phyloP scores from a whole-genome alignment of 2,113 vertebrate genomes.

The Rhinogobius similis region DNA sequence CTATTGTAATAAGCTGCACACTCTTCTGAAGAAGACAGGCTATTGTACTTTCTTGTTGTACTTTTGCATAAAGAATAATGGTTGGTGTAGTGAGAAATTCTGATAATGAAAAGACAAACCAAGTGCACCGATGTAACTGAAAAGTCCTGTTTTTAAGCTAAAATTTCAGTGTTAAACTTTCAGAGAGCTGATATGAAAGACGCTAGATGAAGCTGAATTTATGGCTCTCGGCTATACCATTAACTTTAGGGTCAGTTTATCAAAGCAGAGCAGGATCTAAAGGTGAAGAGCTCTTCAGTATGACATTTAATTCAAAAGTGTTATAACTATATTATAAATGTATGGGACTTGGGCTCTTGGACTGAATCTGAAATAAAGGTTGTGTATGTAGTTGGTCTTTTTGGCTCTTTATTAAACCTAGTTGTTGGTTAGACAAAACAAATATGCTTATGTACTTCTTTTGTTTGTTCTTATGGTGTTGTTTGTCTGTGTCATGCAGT shows the following conservation, averaged over 20 bases:
- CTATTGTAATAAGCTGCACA: slow-evolving; percentile 34
- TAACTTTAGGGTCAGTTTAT: slow-evolving; percentile 30
- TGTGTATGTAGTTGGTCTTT: not conserved
- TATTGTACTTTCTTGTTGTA: slow-evolving; percentile 11
- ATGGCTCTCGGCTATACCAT: slow-evolving; percentile 2
- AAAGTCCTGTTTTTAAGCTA: not conserved
- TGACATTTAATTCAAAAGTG: slow-evolving; percentile 3
- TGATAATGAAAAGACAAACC: not conserved
- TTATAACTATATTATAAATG: not conserved
- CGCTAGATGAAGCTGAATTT: slow-evolving; percentile 8
- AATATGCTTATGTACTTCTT: not conserved
- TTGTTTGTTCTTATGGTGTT: not conserved
- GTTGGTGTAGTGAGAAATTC: not conserved
- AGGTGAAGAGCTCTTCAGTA: slow-evolving; percentile 48
- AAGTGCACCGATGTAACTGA: not conserved
- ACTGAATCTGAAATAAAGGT: too few relatives aligned
- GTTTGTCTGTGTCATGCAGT: not conserved
- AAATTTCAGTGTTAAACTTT: not conserved
- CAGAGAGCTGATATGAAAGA: not conserved
- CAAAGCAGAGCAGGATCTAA: slow-evolving; percentile 30
- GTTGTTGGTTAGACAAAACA: not conserved
- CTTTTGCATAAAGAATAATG: not conserved
- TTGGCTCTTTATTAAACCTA: not conserved
- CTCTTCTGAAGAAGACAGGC: slow-evolving; percentile 8
- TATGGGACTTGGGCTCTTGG: not conserved